Conservation (phyloP, 2,113 vertebrate genomes). For the Coptodon bakossiorum region DNA sequence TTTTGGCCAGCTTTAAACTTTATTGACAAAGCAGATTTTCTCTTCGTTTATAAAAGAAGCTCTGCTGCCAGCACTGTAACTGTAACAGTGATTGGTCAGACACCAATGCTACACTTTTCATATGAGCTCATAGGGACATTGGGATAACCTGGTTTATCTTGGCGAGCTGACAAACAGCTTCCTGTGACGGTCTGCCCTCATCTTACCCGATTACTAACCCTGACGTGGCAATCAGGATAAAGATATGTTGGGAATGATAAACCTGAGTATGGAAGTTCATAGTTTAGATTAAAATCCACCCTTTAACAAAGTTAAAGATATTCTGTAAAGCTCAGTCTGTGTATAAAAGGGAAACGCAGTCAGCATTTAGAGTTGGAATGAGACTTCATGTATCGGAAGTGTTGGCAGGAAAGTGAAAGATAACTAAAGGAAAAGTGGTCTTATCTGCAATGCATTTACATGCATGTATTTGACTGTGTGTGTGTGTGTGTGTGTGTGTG, state of each 20-base stretch:
- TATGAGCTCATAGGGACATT: not conserved
- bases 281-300: not conserved
- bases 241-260: not conserved
- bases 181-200: not conserved
- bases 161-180: not conserved
- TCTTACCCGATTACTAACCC: not conserved
- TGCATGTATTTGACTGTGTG: not conserved
- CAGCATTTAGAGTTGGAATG: not conserved
- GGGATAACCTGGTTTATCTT: not conserved
- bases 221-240: rapidly evolving
- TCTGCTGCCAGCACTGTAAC: not conserved
- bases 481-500: too few species aligned
- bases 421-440: not conserved
- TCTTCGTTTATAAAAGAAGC: rapidly evolving
- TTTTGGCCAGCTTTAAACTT: not conserved
- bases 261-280: not conserved
- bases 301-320: not conserved
- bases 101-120: not conserved
- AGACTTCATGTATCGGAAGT: not conserved
- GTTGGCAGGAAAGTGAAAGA: not conserved
- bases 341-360: not conserved
- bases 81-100: not conserved
- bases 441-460: not conserved
- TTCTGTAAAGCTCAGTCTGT: not conserved
- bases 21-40: not conserved